Percentiles rank a stretch among this genome's conserved stretches.
Evolutionary conservation across 2,113 vertebrate genomes (phyloP).

Genomic region (Agapornis roseicollis): DNA sequence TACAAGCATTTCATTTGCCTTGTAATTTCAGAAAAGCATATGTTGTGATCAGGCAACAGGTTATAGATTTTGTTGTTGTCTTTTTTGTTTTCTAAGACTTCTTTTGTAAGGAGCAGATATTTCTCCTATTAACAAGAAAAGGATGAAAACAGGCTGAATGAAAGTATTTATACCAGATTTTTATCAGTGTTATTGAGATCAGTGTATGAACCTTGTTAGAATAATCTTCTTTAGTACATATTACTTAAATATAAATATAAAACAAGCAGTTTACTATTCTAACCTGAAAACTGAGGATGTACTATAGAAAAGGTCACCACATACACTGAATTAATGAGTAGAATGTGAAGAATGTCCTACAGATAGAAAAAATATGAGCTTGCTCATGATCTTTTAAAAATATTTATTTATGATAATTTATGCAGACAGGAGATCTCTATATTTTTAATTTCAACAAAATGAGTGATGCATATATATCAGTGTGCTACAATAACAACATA

Average conservation of each 20-base stretch:
- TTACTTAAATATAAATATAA: background rate
- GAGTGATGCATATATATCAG: background rate
- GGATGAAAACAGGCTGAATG: background rate
- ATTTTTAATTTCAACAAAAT: slow-evolving; percentile 13
- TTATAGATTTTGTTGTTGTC: background rate
- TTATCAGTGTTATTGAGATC: background rate
- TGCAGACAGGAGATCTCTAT: background rate
- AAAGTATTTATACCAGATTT: background rate
- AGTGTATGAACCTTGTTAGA: background rate
- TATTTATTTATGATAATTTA: slow-evolving; percentile 19
- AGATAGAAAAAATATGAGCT: background rate
- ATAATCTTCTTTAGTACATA: background rate
- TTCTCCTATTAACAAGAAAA: background rate
- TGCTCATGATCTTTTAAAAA: background rate
- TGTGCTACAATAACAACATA: background rate
- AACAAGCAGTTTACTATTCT: background rate
- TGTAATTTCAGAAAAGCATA: background rate
- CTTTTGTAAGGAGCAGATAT: background rate
- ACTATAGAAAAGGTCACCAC: background rate
- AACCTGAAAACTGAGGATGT: background rate
- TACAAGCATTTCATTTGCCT: background rate
- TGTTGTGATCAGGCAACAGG: background rate
- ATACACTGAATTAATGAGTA: background rate
- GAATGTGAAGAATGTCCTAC: background rate
- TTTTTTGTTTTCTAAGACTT: background rate